Percentiles rank a stretch among this genome's conserved stretches.
Evolutionary conservation across 2,888 invertebrate species (phyloP).

Genomic region (Erpobdella octoculata): DNA sequence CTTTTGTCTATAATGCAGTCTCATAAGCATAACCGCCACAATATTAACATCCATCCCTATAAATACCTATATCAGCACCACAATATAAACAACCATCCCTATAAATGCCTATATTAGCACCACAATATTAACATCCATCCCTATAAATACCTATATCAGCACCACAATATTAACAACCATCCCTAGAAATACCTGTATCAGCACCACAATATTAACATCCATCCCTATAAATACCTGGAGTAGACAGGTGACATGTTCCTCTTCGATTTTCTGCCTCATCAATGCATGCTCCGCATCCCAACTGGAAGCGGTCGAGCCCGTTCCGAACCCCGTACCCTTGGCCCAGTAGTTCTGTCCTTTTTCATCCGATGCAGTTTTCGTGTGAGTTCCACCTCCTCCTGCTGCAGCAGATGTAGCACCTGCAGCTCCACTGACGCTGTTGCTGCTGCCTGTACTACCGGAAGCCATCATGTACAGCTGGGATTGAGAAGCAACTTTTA

Average conservation of each 20-base stretch:
- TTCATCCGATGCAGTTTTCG: conserved; percentile 41
- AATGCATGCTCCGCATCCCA: conserved; percentile 96
- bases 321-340: conserved; percentile 91
- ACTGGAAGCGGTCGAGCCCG: conserved; percentile 85
- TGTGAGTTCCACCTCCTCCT: not conserved
- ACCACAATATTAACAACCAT: no score
- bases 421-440: not conserved
- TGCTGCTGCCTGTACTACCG: not conserved
- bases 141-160: no score
- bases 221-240: conserved; percentile 51
- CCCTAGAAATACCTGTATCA: no score
- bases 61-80: no score
- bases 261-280: conserved; percentile 76
- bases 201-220: no score
- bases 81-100: no score
- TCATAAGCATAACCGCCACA: no score
- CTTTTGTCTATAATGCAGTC: no score
- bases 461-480: conserved; percentile 14
- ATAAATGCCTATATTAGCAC: no score
- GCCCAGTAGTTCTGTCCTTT: conserved; percentile 66
- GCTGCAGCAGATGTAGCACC: not conserved
- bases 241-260: conserved; percentile 82
- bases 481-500: conserved; percentile 23
- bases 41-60: no score
- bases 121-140: no score